phyloP scores from a whole-genome alignment of 2,888 invertebrate genomes.

The Dolomedes plantarius region DNA sequence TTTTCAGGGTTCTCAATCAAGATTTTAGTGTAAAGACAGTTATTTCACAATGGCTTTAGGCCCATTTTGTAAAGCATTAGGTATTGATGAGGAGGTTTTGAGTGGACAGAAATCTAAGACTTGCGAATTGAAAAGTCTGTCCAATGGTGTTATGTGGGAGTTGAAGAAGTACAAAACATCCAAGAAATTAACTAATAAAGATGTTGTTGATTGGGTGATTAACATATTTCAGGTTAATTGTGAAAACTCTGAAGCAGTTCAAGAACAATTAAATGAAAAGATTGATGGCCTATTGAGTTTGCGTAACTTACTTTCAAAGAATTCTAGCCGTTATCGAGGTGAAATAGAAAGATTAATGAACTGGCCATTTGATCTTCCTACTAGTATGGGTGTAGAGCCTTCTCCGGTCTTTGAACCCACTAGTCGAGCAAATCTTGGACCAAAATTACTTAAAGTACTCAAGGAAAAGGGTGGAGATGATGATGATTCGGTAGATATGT shows the following conservation, averaged over 20 bases:
- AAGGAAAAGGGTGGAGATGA: slow-evolving; percentile 69
- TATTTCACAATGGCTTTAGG: slow-evolving; percentile 54
- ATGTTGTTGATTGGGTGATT: slow-evolving; percentile 59
- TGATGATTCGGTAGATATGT: slow-evolving; percentile 65
- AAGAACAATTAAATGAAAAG: slow-evolving; percentile 55
- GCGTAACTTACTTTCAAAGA: slow-evolving; percentile 35
- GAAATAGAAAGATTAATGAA: slow-evolving; percentile 63
- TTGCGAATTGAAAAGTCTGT: slow-evolving; percentile 50
- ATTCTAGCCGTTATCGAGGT: slow-evolving; percentile 52
- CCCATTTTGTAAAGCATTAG: slow-evolving; percentile 53
- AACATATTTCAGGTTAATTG: slow-evolving; percentile 60
- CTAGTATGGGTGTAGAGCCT: slow-evolving; percentile 50
- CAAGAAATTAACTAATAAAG: slow-evolving; percentile 49
- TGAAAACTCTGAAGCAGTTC: slow-evolving; percentile 60
- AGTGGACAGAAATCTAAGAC: slow-evolving; percentile 49
- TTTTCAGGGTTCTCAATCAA: not conserved
- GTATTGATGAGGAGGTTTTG: slow-evolving; percentile 65
- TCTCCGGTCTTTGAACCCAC: slow-evolving; percentile 58
- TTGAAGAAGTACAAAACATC: slow-evolving; percentile 55
- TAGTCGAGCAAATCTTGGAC: slow-evolving; percentile 60
- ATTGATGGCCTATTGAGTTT: slow-evolving; percentile 41
- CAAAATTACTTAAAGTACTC: slow-evolving; percentile 61
- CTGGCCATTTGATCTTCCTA: slow-evolving; percentile 58
- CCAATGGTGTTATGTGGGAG: slow-evolving; percentile 66
- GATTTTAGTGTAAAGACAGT: not conserved